These are phyloP conservation scores for Malthinus flaveolus DNA, from an alignment of 2,888 invertebrate species.

Conservation along the genomic window DNA sequence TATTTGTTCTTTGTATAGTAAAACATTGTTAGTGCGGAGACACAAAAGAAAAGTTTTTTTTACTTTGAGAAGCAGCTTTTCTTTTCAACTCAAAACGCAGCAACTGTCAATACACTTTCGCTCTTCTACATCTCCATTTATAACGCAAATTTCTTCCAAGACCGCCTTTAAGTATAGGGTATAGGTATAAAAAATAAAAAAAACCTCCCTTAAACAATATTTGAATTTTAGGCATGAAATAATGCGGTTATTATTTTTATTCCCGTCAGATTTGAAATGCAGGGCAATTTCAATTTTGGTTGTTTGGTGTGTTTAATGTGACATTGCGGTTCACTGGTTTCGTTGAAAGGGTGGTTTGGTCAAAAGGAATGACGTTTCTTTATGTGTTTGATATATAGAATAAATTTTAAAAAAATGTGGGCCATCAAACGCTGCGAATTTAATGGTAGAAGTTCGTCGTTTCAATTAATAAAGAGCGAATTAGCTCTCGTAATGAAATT, in stretches of 20 bases:
- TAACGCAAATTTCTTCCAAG: too few relatives aligned
- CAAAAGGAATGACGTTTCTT: conserved; percentile 4
- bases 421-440: neutral
- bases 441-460: conserved; percentile 11
- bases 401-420: neutral
- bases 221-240: conserved; percentile 11
- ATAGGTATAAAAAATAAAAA: too few relatives aligned
- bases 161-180: too few relatives aligned
- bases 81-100: too few relatives aligned
- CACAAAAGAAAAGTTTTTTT: too few relatives aligned
- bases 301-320: conserved; percentile 33
- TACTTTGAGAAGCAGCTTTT: too few relatives aligned
- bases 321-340: conserved; percentile 29
- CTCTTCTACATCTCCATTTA: too few relatives aligned
- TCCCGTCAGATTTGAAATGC: conserved; percentile 22
- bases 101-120: too few relatives aligned
- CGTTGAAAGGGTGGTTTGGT: conserved; percentile 16
- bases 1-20: too few relatives aligned
- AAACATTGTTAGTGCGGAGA: too few relatives aligned
- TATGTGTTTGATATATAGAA: neutral
- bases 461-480: conserved; percentile 15
- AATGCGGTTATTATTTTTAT: conserved; percentile 17
- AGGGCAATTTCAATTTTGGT: conserved; percentile 33
- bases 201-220: conserved; percentile 1
- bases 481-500: conserved; percentile 15